These are phyloP conservation scores for Aporophyla lueneburgensis DNA, from an alignment of 2,888 invertebrate genomes.

Conservation along the genomic window DNA sequence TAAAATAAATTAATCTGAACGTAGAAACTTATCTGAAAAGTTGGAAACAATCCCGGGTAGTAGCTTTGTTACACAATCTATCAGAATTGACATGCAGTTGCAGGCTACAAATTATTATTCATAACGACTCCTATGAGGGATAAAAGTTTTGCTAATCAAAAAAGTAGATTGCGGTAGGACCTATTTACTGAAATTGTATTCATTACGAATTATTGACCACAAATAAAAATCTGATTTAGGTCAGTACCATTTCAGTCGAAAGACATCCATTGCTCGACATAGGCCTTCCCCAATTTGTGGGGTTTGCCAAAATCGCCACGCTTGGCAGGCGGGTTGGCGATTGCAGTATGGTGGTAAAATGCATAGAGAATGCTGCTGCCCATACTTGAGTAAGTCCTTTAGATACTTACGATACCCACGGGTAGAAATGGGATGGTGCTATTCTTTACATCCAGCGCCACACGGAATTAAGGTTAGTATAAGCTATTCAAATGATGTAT, in stretches of 20 bases:
- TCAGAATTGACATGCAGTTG: slow-evolving; percentile 1
- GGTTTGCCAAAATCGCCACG: too few relatives aligned
- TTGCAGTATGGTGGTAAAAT: too few relatives aligned
- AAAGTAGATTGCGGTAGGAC: not conserved
- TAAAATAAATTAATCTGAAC: not conserved
- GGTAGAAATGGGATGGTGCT: too few relatives aligned
- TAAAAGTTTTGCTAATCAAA: not conserved
- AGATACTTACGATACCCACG: too few relatives aligned
- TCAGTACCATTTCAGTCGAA: too few relatives aligned
- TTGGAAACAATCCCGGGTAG: not conserved
- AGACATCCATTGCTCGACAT: too few relatives aligned
- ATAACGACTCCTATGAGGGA: slow-evolving; percentile 13
- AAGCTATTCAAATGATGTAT: not conserved
- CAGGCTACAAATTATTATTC: not conserved
- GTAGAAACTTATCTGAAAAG: not conserved
- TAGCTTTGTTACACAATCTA: slow-evolving; percentile 9
- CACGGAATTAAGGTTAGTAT: too few relatives aligned
- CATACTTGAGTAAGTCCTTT: too few relatives aligned
- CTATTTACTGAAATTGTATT: not conserved
- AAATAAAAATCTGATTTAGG: not conserved
- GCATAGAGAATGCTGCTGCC: too few relatives aligned
- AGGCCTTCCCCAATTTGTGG: too few relatives aligned
- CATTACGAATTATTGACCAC: not conserved
- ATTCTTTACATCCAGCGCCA: too few relatives aligned
- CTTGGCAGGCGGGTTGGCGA: too few relatives aligned